Base-by-base conservation (phyloP, 2,888 invertebrate species). In the Napeogenes inachia region DNA sequence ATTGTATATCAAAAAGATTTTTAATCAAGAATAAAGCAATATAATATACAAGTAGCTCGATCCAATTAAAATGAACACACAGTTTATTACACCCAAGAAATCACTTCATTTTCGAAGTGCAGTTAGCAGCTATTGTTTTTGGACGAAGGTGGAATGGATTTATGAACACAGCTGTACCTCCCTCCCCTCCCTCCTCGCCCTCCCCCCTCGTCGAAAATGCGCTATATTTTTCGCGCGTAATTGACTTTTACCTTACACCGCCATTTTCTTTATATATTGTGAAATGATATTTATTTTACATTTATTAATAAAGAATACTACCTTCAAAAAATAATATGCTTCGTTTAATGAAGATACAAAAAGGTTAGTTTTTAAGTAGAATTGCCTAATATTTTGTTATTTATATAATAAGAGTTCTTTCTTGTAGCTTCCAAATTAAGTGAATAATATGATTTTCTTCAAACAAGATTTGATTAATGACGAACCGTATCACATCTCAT, bases 51-150 rank as follows among this genome's bases (percentile, higher is more conserved):
- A 35, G 6, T 6, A 6, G 10, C 42, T 42, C 10, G 42, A 42
- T 42, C 42, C 42, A 42, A 42, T 10, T 42, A 42, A 42, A 42
- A 42, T 42, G 42, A 42, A 42, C 42, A 42, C 10, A 42, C 12
- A 42, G 42, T 57, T 45, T 46, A 46, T 58, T 55, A 33, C 33
- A 38, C 42, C 13, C 45, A 47, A 47, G 57, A 58, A 58, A 61
- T 61, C 57, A 54, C 57, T 61, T 61, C 46, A 61, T 61, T 61
- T 61, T 54, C 45, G 55, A 62, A 62, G 55, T 58, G 58, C 55
- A 62, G 62, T 62, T 58, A 62, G 55, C 47, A 45, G 58, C 58
- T 57, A 58, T 58, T 62, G 62, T 55, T 55, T 47, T 46, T 47
- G 54, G 38, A 55, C 13, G 4, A 58, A 55, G 47, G 42, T 42